Evolutionary conservation across 2,888 invertebrate genomes (phyloP), one percentile per base, ranked within the genome.

Genomic region (Cinara cedri): DNA sequence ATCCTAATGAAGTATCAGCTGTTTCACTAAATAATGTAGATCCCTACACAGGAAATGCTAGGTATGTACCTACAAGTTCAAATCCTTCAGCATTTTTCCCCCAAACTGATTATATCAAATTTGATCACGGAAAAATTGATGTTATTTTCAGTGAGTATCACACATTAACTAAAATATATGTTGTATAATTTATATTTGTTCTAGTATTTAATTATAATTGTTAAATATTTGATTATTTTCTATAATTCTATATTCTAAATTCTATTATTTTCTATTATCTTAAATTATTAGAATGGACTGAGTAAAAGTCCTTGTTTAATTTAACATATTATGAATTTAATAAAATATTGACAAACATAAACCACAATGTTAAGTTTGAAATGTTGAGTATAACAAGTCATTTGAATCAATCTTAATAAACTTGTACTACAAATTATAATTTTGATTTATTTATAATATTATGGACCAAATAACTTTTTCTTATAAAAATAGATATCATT

Each of bases 101-200:
- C 16, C 87, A 87, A 82, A 85, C 83, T 81, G 86, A 84, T 26
- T 91, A 89, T 87, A 87, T 89, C 83, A 91, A 90, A 82, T 93
- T 96, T 84, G 95, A 94, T 84, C 90, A 91, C 8, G 93, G 93
- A 86, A n/a, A n/a, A n/a, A n/a, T n/a, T n/a, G n/a, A n/a, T n/a
- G n/a, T n/a, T n/a, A 92, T 96, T 83, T 87, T 91, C 82, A 91
- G 91, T 83, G 92, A 92, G 85, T 78, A 24, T 54, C n/a, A 54
- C 44, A 60, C 16, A 34, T 6, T 34, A 34, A 34, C 34, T 34
- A 34, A 6, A 4, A 42, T 24, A 51, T 65, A 60, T 34, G 6
- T 19, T n/a, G 10, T 57, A 34, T 49, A 19, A 19, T 74, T 65
- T 2, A 49, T 21, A 66, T n/a, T n/a, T 63, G 6, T 14, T 16